Evolutionary conservation across 2,888 invertebrate species (phyloP), one percentile per base, ranked within the genome.

Genomic region (Lymantria monacha): DNA sequence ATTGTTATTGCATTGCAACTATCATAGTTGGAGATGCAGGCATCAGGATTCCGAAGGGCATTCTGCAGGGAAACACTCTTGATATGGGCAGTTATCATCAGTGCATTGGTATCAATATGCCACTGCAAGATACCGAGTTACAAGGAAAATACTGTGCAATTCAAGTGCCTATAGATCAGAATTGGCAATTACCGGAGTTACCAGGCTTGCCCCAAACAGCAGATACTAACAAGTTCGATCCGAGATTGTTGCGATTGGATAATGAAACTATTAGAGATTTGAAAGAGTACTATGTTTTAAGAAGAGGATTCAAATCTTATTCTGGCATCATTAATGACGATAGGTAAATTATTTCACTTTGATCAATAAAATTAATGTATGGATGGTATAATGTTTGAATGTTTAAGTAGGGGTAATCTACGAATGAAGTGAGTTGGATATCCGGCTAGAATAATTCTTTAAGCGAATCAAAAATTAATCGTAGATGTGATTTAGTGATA

Each of bases 131-230:
- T 11, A 58, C 58, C 44, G 46, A 61, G 10, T 63, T 80, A 1
- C 63, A 73, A 56, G 81, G 81, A 8, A 82, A 82, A 55, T 80
- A 76, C 48, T 85, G 85, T 38, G 63, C 77, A 33, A 76, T 80
- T 22, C 44, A 40, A 1, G 60, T 79, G 1, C 75, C 76, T 0
- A 9, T 73, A 30, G 48, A 57, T 8, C 79, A 75, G 55, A 65
- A 52, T 15, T 59, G 59, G 1, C 10, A 57, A 0, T 37, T 65
- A 9, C 68, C 66, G 7, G 46, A 48, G n/a, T 53, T 53, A 30
- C 42, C 48, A 44, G 13, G 13, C 15, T 31, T 41, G 9, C 33
- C n/a, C 3, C 44, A 22, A 13, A 33, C 1, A n/a, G 30, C 10
- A 0, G 40, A 48, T 0, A 47, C 15, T 33, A 3, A 44, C 3